phyloP scores from a whole-genome alignment of 1,140 invertebrate species.

The Drosophila obscura region DNA sequence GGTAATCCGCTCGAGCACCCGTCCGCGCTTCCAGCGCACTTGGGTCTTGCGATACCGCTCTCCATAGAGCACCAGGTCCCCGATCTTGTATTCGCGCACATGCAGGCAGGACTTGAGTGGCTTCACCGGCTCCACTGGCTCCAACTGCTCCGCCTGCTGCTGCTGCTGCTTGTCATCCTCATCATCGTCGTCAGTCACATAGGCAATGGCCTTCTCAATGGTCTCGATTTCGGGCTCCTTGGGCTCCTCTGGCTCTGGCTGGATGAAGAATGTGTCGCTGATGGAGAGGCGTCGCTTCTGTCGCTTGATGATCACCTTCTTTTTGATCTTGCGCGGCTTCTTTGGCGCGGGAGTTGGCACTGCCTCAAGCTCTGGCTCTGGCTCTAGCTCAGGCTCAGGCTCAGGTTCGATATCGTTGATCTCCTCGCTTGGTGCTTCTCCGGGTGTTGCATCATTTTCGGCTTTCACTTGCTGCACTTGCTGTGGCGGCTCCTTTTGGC shows the following conservation, averaged over 20 bases:
- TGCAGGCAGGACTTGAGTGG: constrained; percentile 76
- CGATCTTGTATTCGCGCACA: constrained; percentile 71
- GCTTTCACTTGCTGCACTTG: background rate
- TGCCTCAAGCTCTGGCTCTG: constrained; percentile 12
- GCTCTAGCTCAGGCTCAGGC: constrained; percentile 4
- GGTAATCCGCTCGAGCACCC: constrained; percentile 73
- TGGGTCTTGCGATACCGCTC: constrained; percentile 79
- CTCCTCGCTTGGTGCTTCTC: constrained; percentile 2
- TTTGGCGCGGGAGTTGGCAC: constrained; percentile 51
- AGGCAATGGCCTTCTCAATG: constrained; percentile 75
- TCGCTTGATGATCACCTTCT: constrained; percentile 80
- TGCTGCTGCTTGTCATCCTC: constrained; percentile 25
- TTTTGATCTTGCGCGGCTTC: constrained; percentile 73
- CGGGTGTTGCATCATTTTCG: background rate
- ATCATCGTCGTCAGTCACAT: constrained; percentile 71
- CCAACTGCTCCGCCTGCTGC: constrained; percentile 17
- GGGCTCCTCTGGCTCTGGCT: constrained; percentile 63
- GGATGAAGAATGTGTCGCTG: constrained; percentile 71
- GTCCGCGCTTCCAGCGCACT: constrained; percentile 75
- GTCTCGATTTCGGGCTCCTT: constrained; percentile 69
- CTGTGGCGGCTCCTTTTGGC: constrained; percentile 19
- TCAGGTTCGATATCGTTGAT: background rate
- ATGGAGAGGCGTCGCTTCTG: constrained; percentile 75
- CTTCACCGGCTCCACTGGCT: constrained; percentile 34
- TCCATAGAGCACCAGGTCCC: constrained; percentile 74